These are phyloP conservation scores for Aphodius granarius DNA, from an alignment of 2,888 invertebrate genomes.

Conservation along the genomic window DNA sequence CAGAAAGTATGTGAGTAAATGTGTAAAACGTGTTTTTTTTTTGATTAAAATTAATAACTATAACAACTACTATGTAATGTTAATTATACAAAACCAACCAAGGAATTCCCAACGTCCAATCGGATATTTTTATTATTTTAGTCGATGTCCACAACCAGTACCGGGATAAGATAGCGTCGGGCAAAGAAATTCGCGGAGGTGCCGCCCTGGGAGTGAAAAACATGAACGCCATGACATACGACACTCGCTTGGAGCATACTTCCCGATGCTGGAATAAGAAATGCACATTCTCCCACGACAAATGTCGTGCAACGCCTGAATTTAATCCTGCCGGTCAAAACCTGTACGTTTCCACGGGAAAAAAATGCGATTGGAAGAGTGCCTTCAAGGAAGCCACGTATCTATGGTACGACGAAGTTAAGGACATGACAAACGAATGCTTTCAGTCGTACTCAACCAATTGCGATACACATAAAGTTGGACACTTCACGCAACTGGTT, in stretches of 20 bases:
- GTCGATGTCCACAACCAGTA: slow-evolving; percentile 16
- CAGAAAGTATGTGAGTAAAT: no score
- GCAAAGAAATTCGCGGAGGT: not conserved
- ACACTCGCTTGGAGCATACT: slow-evolving; percentile 8
- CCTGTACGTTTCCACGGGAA: not conserved
- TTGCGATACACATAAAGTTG: not conserved
- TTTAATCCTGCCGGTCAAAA: slow-evolving; percentile 15
- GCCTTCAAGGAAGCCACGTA: not conserved
- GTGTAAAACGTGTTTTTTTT: no score
- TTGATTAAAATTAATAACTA: no score
- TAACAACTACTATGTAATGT: no score
- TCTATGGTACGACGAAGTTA: slow-evolving; percentile 18
- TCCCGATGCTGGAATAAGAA: slow-evolving; percentile 15
- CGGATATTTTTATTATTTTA: not conserved
- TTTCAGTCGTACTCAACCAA: not conserved
- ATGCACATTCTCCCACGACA: slow-evolving; percentile 13
- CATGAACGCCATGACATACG: slow-evolving; percentile 18
- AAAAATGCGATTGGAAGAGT: not conserved
- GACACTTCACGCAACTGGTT: slow-evolving; percentile 16
- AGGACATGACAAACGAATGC: not conserved
- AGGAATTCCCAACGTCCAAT: not conserved
- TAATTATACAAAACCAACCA: not conserved
- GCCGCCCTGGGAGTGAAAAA: slow-evolving; percentile 8
- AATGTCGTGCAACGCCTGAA: slow-evolving; percentile 17
- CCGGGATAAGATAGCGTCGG: slow-evolving; percentile 21